phyloP scores from a whole-genome alignment of 1,140 invertebrate genomes.

The Camponotus vicinus region DNA sequence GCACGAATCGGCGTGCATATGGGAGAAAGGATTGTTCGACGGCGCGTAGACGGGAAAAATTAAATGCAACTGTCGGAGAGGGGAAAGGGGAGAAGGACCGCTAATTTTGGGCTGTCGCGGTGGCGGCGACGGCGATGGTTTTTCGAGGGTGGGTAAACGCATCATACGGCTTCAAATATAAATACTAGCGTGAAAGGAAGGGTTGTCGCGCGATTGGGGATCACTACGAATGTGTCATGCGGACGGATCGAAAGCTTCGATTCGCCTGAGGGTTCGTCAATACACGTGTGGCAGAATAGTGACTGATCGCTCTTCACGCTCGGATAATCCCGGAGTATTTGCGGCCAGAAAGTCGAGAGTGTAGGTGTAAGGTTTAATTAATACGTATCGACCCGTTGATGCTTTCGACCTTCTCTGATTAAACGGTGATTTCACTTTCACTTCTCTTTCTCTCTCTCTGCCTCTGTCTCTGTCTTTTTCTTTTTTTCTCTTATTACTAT shows the following conservation, averaged over 20 bases:
- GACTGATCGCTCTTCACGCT: constrained; percentile 77
- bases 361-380: constrained; percentile 66
- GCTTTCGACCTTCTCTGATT: constrained; percentile 53
- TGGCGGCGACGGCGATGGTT: constrained; percentile 53
- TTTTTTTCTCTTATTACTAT: not conserved
- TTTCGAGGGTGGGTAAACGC: constrained; percentile 69
- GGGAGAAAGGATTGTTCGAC: constrained; percentile 72
- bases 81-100: constrained; percentile 20
- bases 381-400: constrained; percentile 59
- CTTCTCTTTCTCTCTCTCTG: not conserved
- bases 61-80: constrained; percentile 73
- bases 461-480: too few species aligned
- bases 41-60: constrained; percentile 63
- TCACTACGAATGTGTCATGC: constrained; percentile 75
- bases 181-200: constrained; percentile 67
- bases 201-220: constrained; percentile 70
- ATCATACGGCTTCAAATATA: constrained; percentile 74
- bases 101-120: constrained; percentile 65
- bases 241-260: constrained; percentile 66
- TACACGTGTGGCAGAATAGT: constrained; percentile 69
- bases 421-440: constrained; percentile 15
- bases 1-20: constrained; percentile 67
- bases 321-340: constrained; percentile 69
- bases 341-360: constrained; percentile 52
- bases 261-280: constrained; percentile 68